Evolutionary conservation across 2,888 invertebrate genomes (phyloP).

Genomic region (Siphlonurus alternatus): DNA sequence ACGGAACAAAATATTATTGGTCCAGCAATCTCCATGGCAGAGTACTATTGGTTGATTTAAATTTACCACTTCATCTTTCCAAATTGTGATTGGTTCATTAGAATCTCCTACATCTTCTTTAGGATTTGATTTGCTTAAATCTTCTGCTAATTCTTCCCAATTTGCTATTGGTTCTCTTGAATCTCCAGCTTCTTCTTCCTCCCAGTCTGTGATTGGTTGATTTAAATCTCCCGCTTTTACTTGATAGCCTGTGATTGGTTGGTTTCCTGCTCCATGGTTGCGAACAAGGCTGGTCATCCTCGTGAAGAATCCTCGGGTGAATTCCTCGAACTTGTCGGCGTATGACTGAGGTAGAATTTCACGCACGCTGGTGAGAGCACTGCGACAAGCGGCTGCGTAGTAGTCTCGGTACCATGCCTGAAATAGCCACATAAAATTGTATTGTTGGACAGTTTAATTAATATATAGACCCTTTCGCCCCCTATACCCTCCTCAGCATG

Average conservation of each 20-base stretch:
- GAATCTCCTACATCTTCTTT: not conserved
- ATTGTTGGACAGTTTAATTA: no score
- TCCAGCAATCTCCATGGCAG: conserved; percentile 61
- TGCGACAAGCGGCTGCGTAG: conserved; percentile 42
- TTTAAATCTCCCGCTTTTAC: no score
- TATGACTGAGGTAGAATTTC: conserved; percentile 2
- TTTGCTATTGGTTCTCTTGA: conserved; percentile 24
- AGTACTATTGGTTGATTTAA: conserved; percentile 29
- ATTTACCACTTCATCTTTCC: not conserved
- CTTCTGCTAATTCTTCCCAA: no score
- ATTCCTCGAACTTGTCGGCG: conserved; percentile 38
- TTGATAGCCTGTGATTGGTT: conserved; percentile 29
- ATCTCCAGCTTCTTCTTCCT: no score
- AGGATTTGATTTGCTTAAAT: no score
- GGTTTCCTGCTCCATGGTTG: conserved; percentile 18
- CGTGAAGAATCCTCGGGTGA: conserved; percentile 46
- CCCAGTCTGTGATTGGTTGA: no score
- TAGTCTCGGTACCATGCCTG: conserved; percentile 44
- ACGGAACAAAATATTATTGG: conserved; percentile 50
- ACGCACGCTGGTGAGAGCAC: conserved; percentile 45
- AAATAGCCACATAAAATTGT: no score
- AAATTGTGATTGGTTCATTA: conserved; percentile 25
- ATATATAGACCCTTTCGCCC: no score
- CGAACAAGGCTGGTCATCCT: conserved; percentile 47
- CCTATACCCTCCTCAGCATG: no score